These are phyloP conservation scores for Macroglossus sobrinus DNA, from an alignment of 2,113 vertebrate species.

Conservation along the genomic window DNA sequence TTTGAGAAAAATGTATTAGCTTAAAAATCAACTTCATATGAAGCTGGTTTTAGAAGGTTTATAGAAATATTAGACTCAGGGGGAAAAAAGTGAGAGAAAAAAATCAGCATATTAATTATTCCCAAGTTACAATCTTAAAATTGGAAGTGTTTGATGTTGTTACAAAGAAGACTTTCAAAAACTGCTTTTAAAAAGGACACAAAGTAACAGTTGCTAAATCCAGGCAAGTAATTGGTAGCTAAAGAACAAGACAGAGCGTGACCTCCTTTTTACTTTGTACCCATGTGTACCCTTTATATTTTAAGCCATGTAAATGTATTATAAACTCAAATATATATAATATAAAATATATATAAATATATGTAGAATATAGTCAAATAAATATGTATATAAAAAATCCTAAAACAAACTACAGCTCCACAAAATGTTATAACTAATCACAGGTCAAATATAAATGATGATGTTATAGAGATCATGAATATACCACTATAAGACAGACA, in stretches of 20 bases:
- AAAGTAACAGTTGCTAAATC: neutral
- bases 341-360: no score
- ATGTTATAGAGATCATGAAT: neutral
- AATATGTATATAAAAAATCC: neutral
- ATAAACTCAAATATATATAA: neutral
- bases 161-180: constrained; percentile 25
- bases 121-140: neutral
- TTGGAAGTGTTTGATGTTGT: neutral
- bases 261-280: neutral
- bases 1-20: neutral
- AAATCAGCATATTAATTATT: constrained; percentile 3
- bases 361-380: no score
- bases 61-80: constrained; percentile 25
- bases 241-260: neutral
- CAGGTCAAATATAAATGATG: constrained; percentile 3
- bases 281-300: neutral
- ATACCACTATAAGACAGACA: neutral
- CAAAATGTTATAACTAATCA: neutral
- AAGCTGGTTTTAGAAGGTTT: constrained; percentile 24
- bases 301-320: neutral
- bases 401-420: neutral
- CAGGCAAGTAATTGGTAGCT: neutral
- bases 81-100: neutral
- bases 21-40: constrained; percentile 10
- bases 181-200: neutral